Base-by-base conservation (phyloP, 2,113 vertebrate genomes). In the Telmatochromis brichardi region DNA sequence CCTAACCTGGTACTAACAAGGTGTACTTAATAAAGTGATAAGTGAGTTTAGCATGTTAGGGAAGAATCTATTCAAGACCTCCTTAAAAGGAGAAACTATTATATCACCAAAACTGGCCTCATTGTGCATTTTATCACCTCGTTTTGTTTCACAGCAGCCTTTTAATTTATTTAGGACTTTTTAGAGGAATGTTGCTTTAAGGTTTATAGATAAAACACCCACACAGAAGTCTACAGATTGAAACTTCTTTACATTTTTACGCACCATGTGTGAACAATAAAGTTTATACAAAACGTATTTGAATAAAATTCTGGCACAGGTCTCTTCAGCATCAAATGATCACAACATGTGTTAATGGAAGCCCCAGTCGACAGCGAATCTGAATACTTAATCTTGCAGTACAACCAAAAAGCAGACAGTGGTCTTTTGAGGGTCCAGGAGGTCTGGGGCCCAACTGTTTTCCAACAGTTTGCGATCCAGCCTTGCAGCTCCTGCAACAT, bases 251-350 rank as follows among this genome's bases (percentile, higher is more conserved):
- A 78, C 14, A 47, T 76, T 28, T 76, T 76, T 28, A 50, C 9
- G 6, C 17, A 76, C 14, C 8, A 28, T 76, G 40, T 47, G 40
- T 47, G 21, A 76, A 47, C 9, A 50, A 50, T 50, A 47, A 76
- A 28, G 13, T 73, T 73, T 73, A 73, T 0, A 23, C n/a, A 23
- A 68, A 42, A 45, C 1, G 0, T 9, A 19, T 47, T 17, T 28
- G 0, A 76, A 28, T 76, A 47, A 47, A 11, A 47, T 47, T 47
- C 12, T 76, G 42, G 40, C 23, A 19, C 23, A 50, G 23, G 71
- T 50, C 23, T 78, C 26, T 12, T 11, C 23, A 50, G 17, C 71
- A 76, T 28, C 71, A 12, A 76, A 76, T 23, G 42, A 50, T 31
- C 45, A 31, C 45, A 19, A n/a, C 15, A 78, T 50, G 23, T 50